These are phyloP conservation scores for Rotaria macrura DNA, from an alignment of 2,888 invertebrate genomes.

Conservation along the genomic window DNA sequence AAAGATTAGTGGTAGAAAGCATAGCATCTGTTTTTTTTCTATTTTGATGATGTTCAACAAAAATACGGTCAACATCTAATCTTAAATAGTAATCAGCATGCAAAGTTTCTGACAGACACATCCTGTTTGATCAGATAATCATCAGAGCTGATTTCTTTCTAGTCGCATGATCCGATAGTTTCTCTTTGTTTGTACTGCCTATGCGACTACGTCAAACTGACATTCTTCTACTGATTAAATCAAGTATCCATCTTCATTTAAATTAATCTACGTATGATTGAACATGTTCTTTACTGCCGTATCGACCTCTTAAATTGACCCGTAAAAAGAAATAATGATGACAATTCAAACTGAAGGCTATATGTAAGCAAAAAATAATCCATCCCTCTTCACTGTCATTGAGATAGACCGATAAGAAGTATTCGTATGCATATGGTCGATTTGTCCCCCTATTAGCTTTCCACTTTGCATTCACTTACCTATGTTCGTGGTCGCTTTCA, in stretches of 20 bases:
- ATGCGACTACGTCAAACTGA: not conserved
- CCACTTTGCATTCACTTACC: conserved; percentile 1
- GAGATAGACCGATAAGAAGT: not conserved
- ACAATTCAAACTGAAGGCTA: not conserved
- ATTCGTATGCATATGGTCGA: not conserved
- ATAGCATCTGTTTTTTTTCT: not conserved
- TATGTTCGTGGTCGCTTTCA: not conserved
- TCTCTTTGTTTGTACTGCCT: not conserved
- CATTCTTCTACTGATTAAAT: not conserved
- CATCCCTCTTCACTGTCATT: not conserved
- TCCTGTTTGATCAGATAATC: not conserved
- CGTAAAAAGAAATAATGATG: not conserved
- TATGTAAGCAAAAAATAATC: not conserved
- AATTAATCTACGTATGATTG: not conserved
- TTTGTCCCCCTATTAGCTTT: not conserved
- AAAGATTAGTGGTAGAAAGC: not conserved
- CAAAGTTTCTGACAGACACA: not conserved
- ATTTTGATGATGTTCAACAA: not conserved
- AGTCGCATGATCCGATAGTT: not conserved
- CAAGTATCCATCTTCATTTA: not conserved
- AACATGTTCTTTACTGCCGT: not conserved
- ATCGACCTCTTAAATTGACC: not conserved
- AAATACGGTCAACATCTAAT: not conserved
- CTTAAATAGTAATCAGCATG: not conserved
- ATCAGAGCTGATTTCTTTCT: not conserved